These are phyloP conservation scores for Dysdera silvatica DNA, from an alignment of 1,140 invertebrate genomes.

Conservation along the genomic window DNA sequence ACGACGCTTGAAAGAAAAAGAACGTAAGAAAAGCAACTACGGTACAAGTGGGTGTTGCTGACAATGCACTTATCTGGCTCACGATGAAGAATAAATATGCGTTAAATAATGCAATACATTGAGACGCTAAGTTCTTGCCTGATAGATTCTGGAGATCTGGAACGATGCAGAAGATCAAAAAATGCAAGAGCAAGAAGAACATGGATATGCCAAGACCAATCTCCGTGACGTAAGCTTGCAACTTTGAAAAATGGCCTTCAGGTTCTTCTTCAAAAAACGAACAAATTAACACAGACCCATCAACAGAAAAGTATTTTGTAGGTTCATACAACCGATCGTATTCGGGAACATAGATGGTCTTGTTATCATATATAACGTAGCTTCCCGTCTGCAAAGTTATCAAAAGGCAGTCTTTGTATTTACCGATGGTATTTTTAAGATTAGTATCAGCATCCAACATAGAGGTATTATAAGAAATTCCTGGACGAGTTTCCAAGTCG, in stretches of 20 bases:
- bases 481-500: neutral
- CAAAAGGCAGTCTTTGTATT: slow-evolving; percentile 42
- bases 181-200: slow-evolving; percentile 47
- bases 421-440: neutral
- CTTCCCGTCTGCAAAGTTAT: slow-evolving; percentile 44
- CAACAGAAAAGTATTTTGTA: slow-evolving; percentile 38
- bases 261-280: slow-evolving; percentile 8
- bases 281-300: slow-evolving; percentile 38
- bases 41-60: slow-evolving; percentile 36
- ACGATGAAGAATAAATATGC: slow-evolving; percentile 48
- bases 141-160: slow-evolving; percentile 49
- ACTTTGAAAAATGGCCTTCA: slow-evolving; percentile 3
- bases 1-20: slow-evolving; percentile 51
- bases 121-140: slow-evolving; percentile 49
- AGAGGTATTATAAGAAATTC: neutral
- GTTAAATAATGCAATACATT: slow-evolving; percentile 46
- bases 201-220: slow-evolving; percentile 47
- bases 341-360: slow-evolving; percentile 42
- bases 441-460: neutral
- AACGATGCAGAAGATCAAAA: slow-evolving; percentile 45
- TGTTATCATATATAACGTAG: slow-evolving; percentile 42
- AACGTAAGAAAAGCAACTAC: slow-evolving; percentile 47
- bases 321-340: slow-evolving; percentile 40
- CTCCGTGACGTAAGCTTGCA: slow-evolving; percentile 47
- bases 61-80: slow-evolving; percentile 34